phyloP scores from a whole-genome alignment of 2,888 invertebrate species.

The Rotaria socialis region DNA sequence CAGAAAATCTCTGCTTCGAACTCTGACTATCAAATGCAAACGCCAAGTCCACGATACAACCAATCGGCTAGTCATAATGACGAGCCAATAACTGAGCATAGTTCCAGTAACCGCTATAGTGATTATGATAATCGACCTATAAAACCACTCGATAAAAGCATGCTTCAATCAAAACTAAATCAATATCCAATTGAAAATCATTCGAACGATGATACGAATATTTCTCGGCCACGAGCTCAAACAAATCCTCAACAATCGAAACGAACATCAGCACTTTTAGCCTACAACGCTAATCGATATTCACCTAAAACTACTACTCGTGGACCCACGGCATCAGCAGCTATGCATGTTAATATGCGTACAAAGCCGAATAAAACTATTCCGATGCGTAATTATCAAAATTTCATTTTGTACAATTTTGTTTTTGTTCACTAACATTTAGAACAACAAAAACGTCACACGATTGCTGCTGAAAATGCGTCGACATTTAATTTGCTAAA shows the following conservation, averaged over 20 bases:
- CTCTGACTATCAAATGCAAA: not conserved
- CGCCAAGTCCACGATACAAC: not conserved
- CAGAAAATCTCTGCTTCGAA: not conserved
- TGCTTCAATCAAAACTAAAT: slow-evolving; percentile 39
- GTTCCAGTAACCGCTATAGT: slow-evolving; percentile 49
- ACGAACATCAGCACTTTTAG: not conserved
- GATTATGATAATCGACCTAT: slow-evolving; percentile 52
- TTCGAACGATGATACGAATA: not conserved
- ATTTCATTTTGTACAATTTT: not conserved
- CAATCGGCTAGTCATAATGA: not conserved
- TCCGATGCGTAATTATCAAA: not conserved
- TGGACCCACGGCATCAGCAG: not conserved
- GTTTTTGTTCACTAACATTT: no score
- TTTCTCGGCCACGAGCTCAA: not conserved
- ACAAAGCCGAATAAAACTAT: not conserved
- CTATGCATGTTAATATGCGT: not conserved
- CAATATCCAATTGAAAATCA: slow-evolving; percentile 33
- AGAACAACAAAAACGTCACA: slow-evolving; percentile 9
- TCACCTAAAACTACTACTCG: not conserved
- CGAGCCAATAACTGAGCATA: not conserved
- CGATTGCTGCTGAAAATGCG: not conserved
- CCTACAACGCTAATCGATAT: slow-evolving; percentile 31
- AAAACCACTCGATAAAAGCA: slow-evolving; percentile 51
- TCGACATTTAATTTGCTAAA: not conserved
- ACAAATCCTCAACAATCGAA: not conserved